Evolutionary conservation across 1,140 invertebrate genomes (phyloP).

Genomic region (Leptopilina boulardi): DNA sequence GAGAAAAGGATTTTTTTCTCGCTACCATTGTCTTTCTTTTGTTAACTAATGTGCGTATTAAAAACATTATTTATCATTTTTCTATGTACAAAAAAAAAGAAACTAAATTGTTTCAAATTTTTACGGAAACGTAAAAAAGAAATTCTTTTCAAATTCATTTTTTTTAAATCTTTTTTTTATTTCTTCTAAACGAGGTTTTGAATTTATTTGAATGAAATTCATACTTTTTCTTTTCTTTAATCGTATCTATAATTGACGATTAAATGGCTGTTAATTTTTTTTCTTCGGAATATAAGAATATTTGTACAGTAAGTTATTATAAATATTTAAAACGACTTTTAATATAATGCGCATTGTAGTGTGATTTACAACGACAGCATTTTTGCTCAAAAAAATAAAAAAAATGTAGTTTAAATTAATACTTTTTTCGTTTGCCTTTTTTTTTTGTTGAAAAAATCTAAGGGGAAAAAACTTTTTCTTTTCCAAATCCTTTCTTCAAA

Average conservation of each 20-base stretch:
- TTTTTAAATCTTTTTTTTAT: too few species aligned
- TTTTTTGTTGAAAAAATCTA: slow-evolving; percentile 20
- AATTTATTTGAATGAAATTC: background rate
- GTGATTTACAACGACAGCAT: background rate
- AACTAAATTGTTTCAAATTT: too few species aligned
- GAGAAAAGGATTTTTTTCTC: slow-evolving; percentile 41
- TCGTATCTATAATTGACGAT: background rate
- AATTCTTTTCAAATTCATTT: too few species aligned
- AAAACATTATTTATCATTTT: background rate
- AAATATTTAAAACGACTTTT: too few species aligned
- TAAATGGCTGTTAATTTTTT: background rate
- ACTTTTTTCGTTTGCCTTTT: slow-evolving; percentile 39
- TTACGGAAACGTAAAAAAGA: too few species aligned
- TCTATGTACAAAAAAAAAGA: too few species aligned
- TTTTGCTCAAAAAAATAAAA: slow-evolving; percentile 16
- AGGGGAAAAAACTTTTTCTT: background rate
- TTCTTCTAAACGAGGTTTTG: too few species aligned
- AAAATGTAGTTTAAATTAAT: slow-evolving; percentile 39
- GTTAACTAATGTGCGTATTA: background rate
- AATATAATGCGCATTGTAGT: background rate
- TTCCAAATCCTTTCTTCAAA: slow-evolving; percentile 53
- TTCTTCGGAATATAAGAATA: background rate
- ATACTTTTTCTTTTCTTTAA: background rate
- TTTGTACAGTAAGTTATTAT: too few species aligned
- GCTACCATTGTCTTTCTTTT: slow-evolving; percentile 12